A percentile compares a stretch with the other conserved stretches of the same genome.
These are phyloP conservation scores for Aradophagus sp. DNA, from an alignment of 1,140 invertebrate species.

Conservation along the genomic window DNA sequence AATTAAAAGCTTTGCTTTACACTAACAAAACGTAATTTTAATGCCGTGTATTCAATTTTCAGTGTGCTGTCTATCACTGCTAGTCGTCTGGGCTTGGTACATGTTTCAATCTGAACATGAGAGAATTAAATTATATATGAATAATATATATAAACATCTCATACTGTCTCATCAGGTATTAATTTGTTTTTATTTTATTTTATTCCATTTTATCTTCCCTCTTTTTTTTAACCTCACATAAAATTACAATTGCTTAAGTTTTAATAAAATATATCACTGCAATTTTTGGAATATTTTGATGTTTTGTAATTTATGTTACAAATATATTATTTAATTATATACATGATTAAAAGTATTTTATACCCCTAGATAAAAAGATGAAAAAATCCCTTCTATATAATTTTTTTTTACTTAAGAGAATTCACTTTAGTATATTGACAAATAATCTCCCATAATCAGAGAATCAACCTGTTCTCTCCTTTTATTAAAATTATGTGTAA, in stretches of 20 bases:
- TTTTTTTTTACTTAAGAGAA: no score
- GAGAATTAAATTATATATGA: constrained; percentile 55
- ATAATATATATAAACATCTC: constrained; percentile 51
- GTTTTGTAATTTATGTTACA: constrained; percentile 56
- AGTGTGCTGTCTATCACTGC: constrained; percentile 56
- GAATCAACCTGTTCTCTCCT: no score
- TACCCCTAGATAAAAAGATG: no score
- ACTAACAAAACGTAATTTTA: constrained; percentile 12
- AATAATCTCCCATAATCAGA: no score
- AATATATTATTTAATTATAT: constrained; percentile 52
- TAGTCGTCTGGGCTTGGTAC: constrained; percentile 55
- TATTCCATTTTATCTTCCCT: no score
- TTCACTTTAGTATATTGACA: no score
- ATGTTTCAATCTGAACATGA: constrained; percentile 54
- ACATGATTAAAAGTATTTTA: no score
- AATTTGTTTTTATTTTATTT: no score
- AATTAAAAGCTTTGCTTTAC: no score
- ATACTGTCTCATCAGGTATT: constrained; percentile 49
- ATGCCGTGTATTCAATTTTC: constrained; percentile 56
- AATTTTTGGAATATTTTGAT: constrained; percentile 52
- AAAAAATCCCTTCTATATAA: no score
- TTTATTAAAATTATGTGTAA: no score
- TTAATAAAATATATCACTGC: constrained; percentile 48
- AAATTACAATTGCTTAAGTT: constrained; percentile 44
- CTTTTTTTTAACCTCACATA: constrained; percentile 40